Conservation (phyloP, 2,888 invertebrate genomes). For the Stenurella melanura region DNA sequence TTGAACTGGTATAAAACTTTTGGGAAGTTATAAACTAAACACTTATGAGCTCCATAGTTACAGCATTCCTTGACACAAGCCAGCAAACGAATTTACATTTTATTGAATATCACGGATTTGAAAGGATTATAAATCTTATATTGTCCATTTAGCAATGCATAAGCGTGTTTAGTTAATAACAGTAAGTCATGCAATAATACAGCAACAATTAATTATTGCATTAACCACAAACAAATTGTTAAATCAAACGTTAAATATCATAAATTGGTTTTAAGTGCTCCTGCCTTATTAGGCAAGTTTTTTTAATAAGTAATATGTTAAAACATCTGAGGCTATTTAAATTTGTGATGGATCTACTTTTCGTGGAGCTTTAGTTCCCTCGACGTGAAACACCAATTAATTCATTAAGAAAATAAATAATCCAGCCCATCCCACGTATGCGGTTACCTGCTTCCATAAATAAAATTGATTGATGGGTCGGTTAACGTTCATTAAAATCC, state of each 20-base stretch:
- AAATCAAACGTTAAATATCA: background rate
- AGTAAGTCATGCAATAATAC: too few species aligned
- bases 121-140: too few species aligned
- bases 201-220: too few species aligned
- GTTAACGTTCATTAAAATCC: conserved; percentile 14
- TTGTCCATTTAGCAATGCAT: too few species aligned
- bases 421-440: conserved; percentile 5
- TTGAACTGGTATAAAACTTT: too few species aligned
- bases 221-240: background rate
- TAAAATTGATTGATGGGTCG: conserved; percentile 24
- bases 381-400: conserved; percentile 17
- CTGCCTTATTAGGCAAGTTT: background rate
- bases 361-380: background rate
- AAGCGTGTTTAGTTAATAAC: too few species aligned
- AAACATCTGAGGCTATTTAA: background rate
- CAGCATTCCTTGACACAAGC: too few species aligned
- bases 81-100: too few species aligned
- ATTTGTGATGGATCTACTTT: conserved; percentile 5
- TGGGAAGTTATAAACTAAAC: too few species aligned
- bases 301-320: background rate
- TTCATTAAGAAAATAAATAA: conserved; percentile 33
- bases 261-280: background rate
- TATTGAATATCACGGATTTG: too few species aligned
- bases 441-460: conserved; percentile 11
- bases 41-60: too few species aligned